These are phyloP conservation scores for Parazoanthus swiftii DNA, from an alignment of 92 coral and sea anemone genomes.

Conservation along the genomic window DNA sequence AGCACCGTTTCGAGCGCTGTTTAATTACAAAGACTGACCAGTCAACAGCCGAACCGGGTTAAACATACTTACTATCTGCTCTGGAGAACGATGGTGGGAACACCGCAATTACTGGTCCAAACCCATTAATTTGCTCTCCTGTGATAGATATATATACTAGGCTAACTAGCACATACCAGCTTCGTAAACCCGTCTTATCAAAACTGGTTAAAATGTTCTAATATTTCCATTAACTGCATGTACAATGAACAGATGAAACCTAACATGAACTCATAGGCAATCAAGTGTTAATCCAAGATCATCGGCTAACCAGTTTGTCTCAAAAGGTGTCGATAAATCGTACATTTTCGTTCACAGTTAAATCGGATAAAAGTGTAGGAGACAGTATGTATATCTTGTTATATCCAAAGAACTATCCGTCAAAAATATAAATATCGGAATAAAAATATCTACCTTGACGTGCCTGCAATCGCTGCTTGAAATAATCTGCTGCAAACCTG, in stretches of 20 bases:
- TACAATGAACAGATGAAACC: neutral
- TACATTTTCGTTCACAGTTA: neutral
- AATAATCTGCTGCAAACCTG: constrained; percentile 88
- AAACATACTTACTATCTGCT: no score
- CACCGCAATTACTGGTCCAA: neutral
- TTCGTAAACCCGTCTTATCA: neutral
- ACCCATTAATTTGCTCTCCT: neutral
- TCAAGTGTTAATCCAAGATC: neutral
- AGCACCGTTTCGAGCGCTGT: no score
- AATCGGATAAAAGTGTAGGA: neutral
- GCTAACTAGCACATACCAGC: neutral
- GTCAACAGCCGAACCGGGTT: no score
- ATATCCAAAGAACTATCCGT: neutral
- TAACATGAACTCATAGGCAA: neutral
- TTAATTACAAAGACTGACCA: no score
- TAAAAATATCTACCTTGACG: constrained; percentile 69
- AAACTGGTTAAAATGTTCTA: neutral
- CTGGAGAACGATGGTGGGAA: no score
- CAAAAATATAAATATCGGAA: neutral
- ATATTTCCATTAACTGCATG: no score
- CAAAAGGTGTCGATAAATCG: neutral
- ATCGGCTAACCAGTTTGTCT: neutral
- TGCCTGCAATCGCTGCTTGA: constrained; percentile 65
- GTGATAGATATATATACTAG: neutral
- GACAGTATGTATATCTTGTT: neutral